Percentiles rank a stretch among this genome's conserved stretches.
Conservation (phyloP, 2,797 vertebrate species). For the Sparidentex hasta region DNA sequence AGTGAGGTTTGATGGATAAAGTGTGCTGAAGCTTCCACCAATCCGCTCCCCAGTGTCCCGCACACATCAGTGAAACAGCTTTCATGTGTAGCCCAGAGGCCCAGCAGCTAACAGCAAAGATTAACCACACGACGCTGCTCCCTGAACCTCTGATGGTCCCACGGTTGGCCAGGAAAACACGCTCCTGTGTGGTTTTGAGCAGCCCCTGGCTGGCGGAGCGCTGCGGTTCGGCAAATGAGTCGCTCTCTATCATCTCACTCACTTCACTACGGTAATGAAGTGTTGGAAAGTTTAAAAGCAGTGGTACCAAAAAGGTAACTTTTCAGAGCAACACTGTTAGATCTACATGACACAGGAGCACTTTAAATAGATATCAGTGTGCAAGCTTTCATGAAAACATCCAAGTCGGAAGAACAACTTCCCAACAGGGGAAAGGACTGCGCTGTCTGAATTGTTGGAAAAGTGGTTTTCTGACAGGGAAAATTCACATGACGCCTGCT, state of each 20-base stretch:
- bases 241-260: slow-evolving; percentile 7
- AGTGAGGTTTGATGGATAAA: slow-evolving; percentile 70
- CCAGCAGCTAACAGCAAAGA: slow-evolving; percentile 51
- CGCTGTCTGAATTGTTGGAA: no score
- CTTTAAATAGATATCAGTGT: neutral
- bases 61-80: slow-evolving; percentile 56
- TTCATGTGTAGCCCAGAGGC: slow-evolving; percentile 57
- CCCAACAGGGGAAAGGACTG: no score
- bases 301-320: neutral
- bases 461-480: no score
- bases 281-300: slow-evolving; percentile 22
- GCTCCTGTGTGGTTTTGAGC: slow-evolving; percentile 37
- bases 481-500: no score
- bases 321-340: neutral
- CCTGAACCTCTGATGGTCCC: slow-evolving; percentile 44
- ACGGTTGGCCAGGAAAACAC: slow-evolving; percentile 42
- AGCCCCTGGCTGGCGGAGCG: slow-evolving; percentile 17
- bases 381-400: neutral
- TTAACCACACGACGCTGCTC: slow-evolving; percentile 47
- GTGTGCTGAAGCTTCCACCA: slow-evolving; percentile 51
- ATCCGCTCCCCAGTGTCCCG: slow-evolving; percentile 24
- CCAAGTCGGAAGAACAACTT: no score
- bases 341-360: neutral
- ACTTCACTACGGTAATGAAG: slow-evolving; percentile 33
- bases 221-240: slow-evolving; percentile 11